Base-by-base conservation (phyloP, 2,888 invertebrate genomes). In the Seladonia tumulorum region DNA sequence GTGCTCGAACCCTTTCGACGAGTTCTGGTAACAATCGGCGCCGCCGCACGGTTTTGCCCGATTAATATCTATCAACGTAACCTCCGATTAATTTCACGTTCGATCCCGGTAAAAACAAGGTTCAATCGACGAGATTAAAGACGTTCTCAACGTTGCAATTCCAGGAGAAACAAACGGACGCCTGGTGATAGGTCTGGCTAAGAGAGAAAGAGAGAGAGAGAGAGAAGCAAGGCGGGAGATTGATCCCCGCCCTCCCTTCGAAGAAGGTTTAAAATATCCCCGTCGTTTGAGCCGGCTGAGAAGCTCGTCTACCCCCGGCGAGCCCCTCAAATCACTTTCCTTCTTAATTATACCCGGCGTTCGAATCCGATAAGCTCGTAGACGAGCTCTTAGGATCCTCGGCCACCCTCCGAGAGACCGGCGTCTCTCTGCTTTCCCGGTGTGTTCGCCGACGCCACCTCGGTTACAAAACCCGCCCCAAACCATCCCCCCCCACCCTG, bases 301-400 rank as follows among this genome's bases (percentile, higher is more conserved):
- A 49, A 81, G 82, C 76, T 78, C 82, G 75, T 82, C 76, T 78
- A 71, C 60, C 72, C 60, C 29, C 18, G 49, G 8, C 68, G 75
- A 77, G 76, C 73, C 78, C 76, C 82, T 81, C 79, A 79, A 91
- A 90, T 90, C 87, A 90, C 84, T 90, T 90, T 89, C 83, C 88
- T 90, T 90, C 85, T 91, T 91, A 91, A 89, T 91, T 91, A 91
- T 90, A 90, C 85, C 80, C 88, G 81, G 82, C 87, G 83, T 89
- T 83, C 83, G 87, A 82, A 81, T 90, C 83, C 86, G 88, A 91
- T 91, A 91, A 91, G 88, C 88, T 83, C 82, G 89, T 86, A 86
- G 89, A 86, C 85, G 88, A 88, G 88, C 81, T 86, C 78, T 78
- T 73, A 78, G 73, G 79, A 83, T 79, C 75, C 45, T 63, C 82